Percentiles rank a stretch among this genome's conserved stretches.
Conservation (phyloP, 2,113 vertebrate genomes). For the Nerophis lumbriciformis region DNA sequence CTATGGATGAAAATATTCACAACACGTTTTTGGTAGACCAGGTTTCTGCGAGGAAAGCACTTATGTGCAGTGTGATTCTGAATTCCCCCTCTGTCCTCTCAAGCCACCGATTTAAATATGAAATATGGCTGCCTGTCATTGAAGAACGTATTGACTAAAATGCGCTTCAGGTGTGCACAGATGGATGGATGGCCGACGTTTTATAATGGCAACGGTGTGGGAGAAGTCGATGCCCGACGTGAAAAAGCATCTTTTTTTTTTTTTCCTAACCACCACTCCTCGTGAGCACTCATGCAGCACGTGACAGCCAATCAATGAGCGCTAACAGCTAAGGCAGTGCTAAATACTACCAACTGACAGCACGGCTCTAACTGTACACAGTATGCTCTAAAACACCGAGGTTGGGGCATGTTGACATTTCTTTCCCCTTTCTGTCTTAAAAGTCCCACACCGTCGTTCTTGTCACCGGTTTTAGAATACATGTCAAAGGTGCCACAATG, state of each 20-base stretch:
- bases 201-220: background rate
- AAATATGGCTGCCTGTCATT: background rate
- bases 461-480: too few relatives aligned
- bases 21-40: too few relatives aligned
- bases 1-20: too few relatives aligned
- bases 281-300: conserved; percentile 6
- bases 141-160: background rate
- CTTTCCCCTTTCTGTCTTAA: too few relatives aligned
- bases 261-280: background rate
- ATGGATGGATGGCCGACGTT: too few relatives aligned
- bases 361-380: background rate
- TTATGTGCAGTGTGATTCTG: background rate
- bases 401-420: too few relatives aligned
- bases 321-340: conserved; percentile 17
- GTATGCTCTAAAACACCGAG: too few relatives aligned
- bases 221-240: background rate
- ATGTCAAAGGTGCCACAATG: too few relatives aligned
- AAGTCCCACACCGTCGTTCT: too few relatives aligned
- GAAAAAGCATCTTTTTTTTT: conserved; percentile 3
- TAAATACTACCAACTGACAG: conserved; percentile 18
- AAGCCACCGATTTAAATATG: too few relatives aligned
- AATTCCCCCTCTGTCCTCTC: too few relatives aligned
- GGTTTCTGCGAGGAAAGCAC: too few relatives aligned
- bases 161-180: background rate
- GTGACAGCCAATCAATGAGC: conserved; percentile 27